Evolutionary conservation across 1,140 invertebrate genomes (phyloP).

Genomic region (Listronotus bonariensis): DNA sequence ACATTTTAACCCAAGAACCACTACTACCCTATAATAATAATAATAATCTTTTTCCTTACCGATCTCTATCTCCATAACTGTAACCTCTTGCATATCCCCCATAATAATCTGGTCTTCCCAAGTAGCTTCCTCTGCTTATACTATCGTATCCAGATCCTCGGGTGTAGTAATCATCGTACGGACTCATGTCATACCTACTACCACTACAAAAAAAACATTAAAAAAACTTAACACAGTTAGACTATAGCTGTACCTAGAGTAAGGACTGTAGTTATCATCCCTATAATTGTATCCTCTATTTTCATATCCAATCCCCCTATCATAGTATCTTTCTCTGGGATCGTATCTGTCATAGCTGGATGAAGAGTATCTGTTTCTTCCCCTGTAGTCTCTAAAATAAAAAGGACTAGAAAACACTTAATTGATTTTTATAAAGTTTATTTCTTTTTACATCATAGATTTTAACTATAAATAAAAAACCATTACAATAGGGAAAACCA

Average conservation of each 20-base stretch:
- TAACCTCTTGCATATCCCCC: constrained; percentile 52
- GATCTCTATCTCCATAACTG: constrained; percentile 42
- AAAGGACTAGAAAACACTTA: too few relatives aligned
- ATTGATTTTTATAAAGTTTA: too few relatives aligned
- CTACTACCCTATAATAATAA: too few relatives aligned
- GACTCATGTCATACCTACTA: constrained; percentile 7
- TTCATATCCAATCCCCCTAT: constrained; percentile 47
- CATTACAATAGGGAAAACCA: too few relatives aligned
- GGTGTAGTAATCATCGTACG: constrained; percentile 52
- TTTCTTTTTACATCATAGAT: too few relatives aligned
- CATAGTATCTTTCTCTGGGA: constrained; percentile 25
- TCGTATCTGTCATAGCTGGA: constrained; percentile 22
- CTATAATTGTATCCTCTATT: constrained; percentile 47
- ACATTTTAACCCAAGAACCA: too few relatives aligned
- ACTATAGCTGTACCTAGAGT: constrained; percentile 51
- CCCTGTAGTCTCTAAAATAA: constrained; percentile 19
- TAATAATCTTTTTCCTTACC: constrained; percentile 14
- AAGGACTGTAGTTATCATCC: constrained; percentile 18
- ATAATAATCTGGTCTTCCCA: constrained; percentile 56
- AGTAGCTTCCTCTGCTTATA: constrained; percentile 47
- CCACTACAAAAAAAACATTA: too few relatives aligned
- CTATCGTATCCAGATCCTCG: constrained; percentile 59
- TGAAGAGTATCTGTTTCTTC: constrained; percentile 15
- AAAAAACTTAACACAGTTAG: too few relatives aligned
- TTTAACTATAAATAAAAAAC: too few relatives aligned